phyloP scores from a whole-genome alignment of 2,888 invertebrate genomes.

The Drosophila maculinotata region DNA sequence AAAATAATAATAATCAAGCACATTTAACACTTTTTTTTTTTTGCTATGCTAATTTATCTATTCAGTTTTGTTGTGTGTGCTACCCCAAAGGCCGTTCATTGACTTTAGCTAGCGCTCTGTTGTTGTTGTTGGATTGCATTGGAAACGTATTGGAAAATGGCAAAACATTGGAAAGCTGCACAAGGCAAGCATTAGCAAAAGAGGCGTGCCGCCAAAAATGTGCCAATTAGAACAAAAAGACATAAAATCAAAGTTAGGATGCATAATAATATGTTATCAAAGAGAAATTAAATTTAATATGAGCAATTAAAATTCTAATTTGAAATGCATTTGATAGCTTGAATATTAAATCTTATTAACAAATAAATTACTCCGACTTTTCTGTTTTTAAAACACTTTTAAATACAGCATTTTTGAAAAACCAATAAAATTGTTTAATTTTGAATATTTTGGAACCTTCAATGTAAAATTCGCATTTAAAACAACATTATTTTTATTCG shows the following conservation, averaged over 20 bases:
- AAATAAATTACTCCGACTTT: no score
- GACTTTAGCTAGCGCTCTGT: conserved; percentile 44
- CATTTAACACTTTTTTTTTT: conserved; percentile 41
- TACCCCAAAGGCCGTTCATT: conserved; percentile 75
- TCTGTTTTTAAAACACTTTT: no score
- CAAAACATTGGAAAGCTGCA: conserved; percentile 35
- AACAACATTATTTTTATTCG: no score
- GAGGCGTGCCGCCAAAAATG: conserved; percentile 12
- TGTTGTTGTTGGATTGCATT: conserved; percentile 40
- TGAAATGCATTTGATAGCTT: no score
- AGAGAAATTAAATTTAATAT: neutral
- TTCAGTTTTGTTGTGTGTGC: conserved; percentile 16
- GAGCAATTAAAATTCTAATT: neutral
- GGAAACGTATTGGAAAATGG: conserved; percentile 42
- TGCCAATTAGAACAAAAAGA: neutral
- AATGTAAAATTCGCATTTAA: no score
- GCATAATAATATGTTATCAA: neutral
- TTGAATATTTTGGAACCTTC: no score
- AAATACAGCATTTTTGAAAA: no score
- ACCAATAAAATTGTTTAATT: no score
- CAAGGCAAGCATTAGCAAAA: neutral
- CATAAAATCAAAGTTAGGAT: neutral
- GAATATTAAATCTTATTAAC: no score
- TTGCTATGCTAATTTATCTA: conserved; percentile 46
- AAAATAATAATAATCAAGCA: conserved; percentile 36